Conservation (phyloP, 2,113 vertebrate species). For the Globicephala melas region DNA sequence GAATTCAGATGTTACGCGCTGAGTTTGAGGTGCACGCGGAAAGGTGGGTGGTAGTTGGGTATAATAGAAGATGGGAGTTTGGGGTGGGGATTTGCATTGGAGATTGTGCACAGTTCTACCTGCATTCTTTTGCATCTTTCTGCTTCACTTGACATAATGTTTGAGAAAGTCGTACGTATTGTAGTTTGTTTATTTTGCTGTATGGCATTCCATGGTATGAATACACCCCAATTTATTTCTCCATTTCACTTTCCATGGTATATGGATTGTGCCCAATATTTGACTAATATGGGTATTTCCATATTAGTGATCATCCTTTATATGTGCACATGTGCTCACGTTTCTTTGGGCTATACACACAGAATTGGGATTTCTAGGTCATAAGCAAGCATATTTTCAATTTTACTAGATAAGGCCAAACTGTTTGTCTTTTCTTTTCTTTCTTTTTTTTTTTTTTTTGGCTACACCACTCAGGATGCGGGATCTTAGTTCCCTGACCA, state of each 20-base stretch:
- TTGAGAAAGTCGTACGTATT: neutral
- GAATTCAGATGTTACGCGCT: too few relatives aligned
- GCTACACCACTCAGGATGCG: too few relatives aligned
- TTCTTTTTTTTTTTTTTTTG: too few relatives aligned
- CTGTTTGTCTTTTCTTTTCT: neutral
- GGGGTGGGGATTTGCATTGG: neutral
- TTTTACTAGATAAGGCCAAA: neutral
- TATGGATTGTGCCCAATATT: neutral
- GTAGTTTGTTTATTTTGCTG: neutral
- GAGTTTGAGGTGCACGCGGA: neutral
- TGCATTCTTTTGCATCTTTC: neutral
- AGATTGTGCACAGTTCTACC: neutral
- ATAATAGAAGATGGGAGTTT: neutral
- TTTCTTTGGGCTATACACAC: neutral
- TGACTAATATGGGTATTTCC: neutral
- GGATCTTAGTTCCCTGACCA: too few relatives aligned
- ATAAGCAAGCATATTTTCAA: neutral
- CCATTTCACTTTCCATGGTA: neutral
- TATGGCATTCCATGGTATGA: neutral
- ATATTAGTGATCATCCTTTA: neutral
- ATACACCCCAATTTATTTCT: neutral
- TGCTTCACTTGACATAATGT: neutral
- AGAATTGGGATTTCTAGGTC: neutral
- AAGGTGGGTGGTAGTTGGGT: neutral
- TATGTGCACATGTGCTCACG: neutral